Base-by-base conservation (phyloP, 2,113 vertebrate genomes). In the Antigone vipio region DNA sequence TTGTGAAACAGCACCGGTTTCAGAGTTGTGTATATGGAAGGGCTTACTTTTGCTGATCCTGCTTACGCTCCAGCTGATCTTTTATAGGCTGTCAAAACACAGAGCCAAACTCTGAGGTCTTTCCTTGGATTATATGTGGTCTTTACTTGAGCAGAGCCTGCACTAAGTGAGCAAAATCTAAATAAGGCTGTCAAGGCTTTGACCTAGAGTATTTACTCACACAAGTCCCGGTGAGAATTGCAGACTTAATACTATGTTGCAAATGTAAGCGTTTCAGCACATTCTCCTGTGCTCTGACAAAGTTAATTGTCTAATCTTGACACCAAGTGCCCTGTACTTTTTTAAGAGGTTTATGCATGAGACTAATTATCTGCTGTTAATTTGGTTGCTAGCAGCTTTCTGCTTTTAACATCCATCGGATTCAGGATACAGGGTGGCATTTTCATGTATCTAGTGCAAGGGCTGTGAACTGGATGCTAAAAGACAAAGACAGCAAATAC, bases 361-460 rank as follows among this genome's bases (percentile, higher is more conserved):
- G 95, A 97, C 97, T 98, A 98, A 98, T 98, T 98, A 98, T 94
- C 87, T 96, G 75, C 97, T 89, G 94, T 95, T 98, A 98, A 98
- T 98, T 98, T 98, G 96, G 93, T 94, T 97, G 89, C 97, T 98
- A 93, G 95, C 94, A 97, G 97, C 93, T 97, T 97, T 97, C 95
- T 94, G 45, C 44, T 93, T 96, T 93, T 96, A 97, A 92, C 83
- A 58, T 97, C 95, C 94, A 91, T 93, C 97, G 96, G 95, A 97
- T 98, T 97, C 74, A 8, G 95, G 82, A 92, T 95, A 95, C 92
- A 93, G 96, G 94, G 81, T 97, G 91, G 85, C 82, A 92, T 97
- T 97, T 98, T 96, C 96, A 73, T 87, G 93, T 97, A 96, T 92
- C 95, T 92, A 88, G 47, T 7, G 8, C 56, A 89, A 90, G 55